phyloP scores from a whole-genome alignment of 2,113 vertebrate genomes.

The Lepus americanus region DNA sequence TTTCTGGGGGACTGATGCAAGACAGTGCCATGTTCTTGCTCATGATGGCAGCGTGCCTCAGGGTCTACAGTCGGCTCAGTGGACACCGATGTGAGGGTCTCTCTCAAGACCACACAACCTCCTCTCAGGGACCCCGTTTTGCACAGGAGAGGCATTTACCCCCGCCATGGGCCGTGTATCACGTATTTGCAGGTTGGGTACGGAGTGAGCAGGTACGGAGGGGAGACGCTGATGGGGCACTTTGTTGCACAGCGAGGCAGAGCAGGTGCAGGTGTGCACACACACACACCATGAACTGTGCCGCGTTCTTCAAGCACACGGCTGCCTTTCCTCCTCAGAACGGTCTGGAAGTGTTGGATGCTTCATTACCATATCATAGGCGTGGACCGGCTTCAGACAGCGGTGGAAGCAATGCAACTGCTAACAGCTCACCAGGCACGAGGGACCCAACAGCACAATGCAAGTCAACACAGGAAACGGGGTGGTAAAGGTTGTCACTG shows the following conservation, averaged over 20 bases:
- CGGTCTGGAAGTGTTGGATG: slow-evolving; percentile 7
- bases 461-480: slow-evolving; percentile 81
- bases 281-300: neutral
- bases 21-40: neutral
- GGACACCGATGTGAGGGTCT: neutral
- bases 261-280: too few species aligned
- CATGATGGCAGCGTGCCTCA: neutral
- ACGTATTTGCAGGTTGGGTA: neutral
- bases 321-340: slow-evolving; percentile 49
- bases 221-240: too few species aligned
- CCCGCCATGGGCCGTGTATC: neutral
- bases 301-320: neutral
- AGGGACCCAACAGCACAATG: slow-evolving; percentile 24
- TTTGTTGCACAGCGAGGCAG: too few species aligned
- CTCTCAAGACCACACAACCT: neutral
- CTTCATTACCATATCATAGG: slow-evolving; percentile 60
- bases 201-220: too few species aligned
- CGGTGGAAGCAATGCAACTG: slow-evolving; percentile 38
- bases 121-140: neutral
- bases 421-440: slow-evolving; percentile 44
- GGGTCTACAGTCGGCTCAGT: neutral
- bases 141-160: neutral
- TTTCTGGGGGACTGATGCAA: neutral
- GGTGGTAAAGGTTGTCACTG: slow-evolving; percentile 66
- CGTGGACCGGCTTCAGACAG: slow-evolving; percentile 59